These are phyloP conservation scores for Nannoperca australis DNA, from an alignment of 2,797 vertebrate species.

Conservation along the genomic window DNA sequence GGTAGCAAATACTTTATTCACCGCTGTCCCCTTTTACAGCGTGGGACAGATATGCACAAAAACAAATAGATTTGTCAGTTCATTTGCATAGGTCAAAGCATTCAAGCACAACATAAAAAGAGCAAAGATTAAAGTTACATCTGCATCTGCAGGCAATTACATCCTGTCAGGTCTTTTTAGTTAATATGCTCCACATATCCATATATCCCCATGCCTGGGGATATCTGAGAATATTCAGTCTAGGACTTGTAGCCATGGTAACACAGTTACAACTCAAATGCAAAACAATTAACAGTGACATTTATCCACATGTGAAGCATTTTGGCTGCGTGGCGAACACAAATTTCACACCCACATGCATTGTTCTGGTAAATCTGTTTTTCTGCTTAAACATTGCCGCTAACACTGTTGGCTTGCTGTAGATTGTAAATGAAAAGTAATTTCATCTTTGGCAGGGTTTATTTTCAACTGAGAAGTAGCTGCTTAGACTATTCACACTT, in stretches of 20 bases:
- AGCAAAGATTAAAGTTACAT: constrained; percentile 69
- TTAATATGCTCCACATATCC: constrained; percentile 63
- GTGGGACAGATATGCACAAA: constrained; percentile 24
- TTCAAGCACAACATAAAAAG: constrained; percentile 58
- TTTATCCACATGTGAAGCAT: constrained; percentile 72
- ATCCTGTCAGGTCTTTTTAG: constrained; percentile 60
- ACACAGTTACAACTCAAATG: constrained; percentile 58
- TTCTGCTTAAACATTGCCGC: constrained; percentile 31
- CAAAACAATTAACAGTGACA: constrained; percentile 73
- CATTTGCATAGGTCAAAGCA: constrained; percentile 54
- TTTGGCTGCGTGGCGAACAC: constrained; percentile 45
- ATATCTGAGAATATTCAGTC: constrained; percentile 51
- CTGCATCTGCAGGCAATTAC: constrained; percentile 60
- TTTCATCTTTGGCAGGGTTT: constrained; percentile 53
- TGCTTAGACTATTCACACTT: constrained; percentile 35
- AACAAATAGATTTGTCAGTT: constrained; percentile 56
- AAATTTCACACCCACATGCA: constrained; percentile 55
- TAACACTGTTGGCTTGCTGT: constrained; percentile 18
- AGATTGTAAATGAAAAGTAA: constrained; percentile 27
- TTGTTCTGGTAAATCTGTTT: constrained; percentile 54
- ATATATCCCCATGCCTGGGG: no score
- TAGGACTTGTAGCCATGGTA: constrained; percentile 72
- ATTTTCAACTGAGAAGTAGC: constrained; percentile 54
- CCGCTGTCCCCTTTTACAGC: constrained; percentile 13
- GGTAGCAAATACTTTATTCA: constrained; percentile 12